Base-by-base conservation (phyloP, 2,797 vertebrate genomes). In the Macropus fuliginosus region DNA sequence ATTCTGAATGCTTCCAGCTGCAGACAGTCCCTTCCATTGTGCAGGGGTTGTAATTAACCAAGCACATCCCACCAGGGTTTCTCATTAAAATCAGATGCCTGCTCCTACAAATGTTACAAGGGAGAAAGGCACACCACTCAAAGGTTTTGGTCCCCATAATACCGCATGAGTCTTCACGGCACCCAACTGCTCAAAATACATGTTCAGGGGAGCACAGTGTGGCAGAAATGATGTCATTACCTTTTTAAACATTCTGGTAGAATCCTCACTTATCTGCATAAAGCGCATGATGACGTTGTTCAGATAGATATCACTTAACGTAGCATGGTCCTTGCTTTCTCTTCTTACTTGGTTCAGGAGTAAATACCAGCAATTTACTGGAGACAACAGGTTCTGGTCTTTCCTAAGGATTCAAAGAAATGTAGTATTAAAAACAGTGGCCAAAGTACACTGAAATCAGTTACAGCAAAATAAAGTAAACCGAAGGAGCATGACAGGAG, bases 201-300 rank as follows among this genome's bases (percentile, higher is more conserved):
- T 9, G n/a, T 16, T 59, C 54, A 10, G 14, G 50, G 11, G 92
- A 92, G 57, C 29, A 95, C 27, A 10, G 1, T 0, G 1, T 0
- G 5, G 24, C 11, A 16, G 4, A 8, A 97, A 3, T 24, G 10
- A 13, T 0, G 24, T 18, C 52, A 1, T 98, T 98, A 99, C 99
- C 99, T 99, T 99, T 98, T 99, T 99, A 95, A 99, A 99, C 96
- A 99, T 99, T 91, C 99, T 99, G 1, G 99, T 99, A 55, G 99
- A 99, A 98, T 99, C 99, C 97, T 99, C 99, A 0, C 99, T 99
- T 98, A 99, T 99, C 99, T 99, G 99, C 99, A 99, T 99, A 98
- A 99, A 99, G 94, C 99, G 99, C 99, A 99, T 99, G 97, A 99
- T 99, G 98, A 99, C 99, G 0, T 99, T 99, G 99, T 99, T 99